Base-by-base conservation (phyloP, 1,140 invertebrate species). In the Pristionchus pacificus region DNA sequence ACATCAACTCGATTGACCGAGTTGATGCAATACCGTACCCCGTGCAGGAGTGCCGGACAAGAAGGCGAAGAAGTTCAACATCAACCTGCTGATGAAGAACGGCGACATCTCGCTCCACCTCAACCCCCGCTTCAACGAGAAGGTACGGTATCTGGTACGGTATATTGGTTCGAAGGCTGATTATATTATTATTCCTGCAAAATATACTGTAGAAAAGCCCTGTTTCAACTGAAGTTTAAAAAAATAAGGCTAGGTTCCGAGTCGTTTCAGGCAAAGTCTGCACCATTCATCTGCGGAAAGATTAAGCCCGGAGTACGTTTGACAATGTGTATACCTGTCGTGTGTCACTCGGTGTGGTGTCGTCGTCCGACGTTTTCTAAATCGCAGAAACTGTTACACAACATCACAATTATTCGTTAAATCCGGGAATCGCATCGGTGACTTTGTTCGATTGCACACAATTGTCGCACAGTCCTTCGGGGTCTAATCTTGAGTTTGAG, bases 31-130 rank as follows among this genome's bases (percentile, higher is more conserved):
- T n/a, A 49, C 38, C 38, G 38, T 6, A 19, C 6, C 19, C 19
- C 38, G 6, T 19, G 6, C 19, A 49, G 38, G 74, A 58, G 78
- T 75, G 10, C 68, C 74, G 25, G 78, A 81, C 70, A 81, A 83
- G 80, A 81, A 81, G 72, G 81, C 74, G 65, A 77, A 82, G 70
- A 67, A 64, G 61, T 81, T 81, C 76, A 72, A 82, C 74, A 64
- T 81, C 72, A 83, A 81, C 65, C 75, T 82, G 69, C 74, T 82
- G 33, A 66, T 77, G 55, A 80, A 79, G 67, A 84, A 82, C 68
- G 80, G 80, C n/a, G 80, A 82, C 77, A 82, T 84, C 70, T 68
- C 81, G 25, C 71, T 82, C 27, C 80, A 82, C 55, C 80, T 82
- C 74, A 82, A 82, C 62, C 78, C 82, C 28, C 80, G 80, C 58